Conservation (phyloP, 2,797 vertebrate genomes). For the Emys orbicularis region DNA sequence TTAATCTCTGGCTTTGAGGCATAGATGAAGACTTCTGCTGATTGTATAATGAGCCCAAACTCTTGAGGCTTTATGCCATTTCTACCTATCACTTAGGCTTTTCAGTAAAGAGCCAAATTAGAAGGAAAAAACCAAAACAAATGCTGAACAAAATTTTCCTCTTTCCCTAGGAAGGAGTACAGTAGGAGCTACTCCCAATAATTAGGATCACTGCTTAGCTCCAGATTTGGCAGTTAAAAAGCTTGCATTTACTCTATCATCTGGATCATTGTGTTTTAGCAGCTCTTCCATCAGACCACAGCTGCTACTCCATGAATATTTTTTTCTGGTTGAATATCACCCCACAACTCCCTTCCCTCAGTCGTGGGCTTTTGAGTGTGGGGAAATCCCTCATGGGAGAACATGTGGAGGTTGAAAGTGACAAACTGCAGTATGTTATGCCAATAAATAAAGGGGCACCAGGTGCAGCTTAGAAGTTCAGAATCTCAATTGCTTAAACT, state of each 20-base stretch:
- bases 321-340: background rate
- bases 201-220: background rate
- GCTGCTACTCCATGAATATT: background rate
- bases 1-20: background rate
- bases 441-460: background rate
- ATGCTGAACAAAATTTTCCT: background rate
- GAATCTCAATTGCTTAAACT: background rate
- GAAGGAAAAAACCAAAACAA: background rate
- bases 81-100: background rate
- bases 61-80: background rate
- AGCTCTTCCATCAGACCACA: background rate
- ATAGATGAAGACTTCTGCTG: background rate
- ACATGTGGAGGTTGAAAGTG: background rate
- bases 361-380: background rate
- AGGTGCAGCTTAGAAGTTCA: background rate
- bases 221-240: background rate
- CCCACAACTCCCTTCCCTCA: background rate
- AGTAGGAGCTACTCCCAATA: background rate
- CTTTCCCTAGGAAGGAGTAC: background rate
- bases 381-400: slow-evolving; percentile 4
- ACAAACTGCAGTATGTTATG: background rate
- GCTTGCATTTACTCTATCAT: background rate
- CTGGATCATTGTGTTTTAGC: background rate
- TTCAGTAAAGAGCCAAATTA: background rate
- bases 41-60: background rate